A percentile compares a stretch with the other conserved stretches of the same genome.
phyloP scores from a whole-genome alignment of 2,888 invertebrate genomes.

The Calameuta idolon region DNA sequence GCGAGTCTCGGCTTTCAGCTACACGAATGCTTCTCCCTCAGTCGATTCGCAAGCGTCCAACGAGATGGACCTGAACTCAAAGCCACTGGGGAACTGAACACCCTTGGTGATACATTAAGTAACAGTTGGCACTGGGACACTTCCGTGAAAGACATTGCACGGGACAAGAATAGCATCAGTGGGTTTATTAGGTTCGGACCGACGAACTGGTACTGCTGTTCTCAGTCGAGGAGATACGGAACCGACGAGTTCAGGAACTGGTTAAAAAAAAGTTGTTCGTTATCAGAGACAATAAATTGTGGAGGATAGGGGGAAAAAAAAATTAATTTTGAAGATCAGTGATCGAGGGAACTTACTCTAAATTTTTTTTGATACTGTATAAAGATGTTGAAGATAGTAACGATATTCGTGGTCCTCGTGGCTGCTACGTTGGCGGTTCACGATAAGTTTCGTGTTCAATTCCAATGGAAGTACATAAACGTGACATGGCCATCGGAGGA shows the following conservation, averaged over 20 bases:
- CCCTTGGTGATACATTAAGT: conserved; percentile 25
- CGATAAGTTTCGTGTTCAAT: conserved; percentile 74
- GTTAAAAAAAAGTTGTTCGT: no score
- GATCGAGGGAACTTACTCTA: conserved; percentile 6
- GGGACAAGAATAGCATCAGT: background rate
- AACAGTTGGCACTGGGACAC: conserved; percentile 33
- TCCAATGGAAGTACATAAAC: conserved; percentile 80
- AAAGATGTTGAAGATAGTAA: conserved; percentile 23
- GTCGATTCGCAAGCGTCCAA: conserved; percentile 57
- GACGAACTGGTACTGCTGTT: background rate
- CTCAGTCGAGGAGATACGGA: background rate
- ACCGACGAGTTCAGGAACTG: background rate
- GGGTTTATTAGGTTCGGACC: background rate
- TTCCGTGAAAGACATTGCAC: background rate
- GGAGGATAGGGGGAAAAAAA: no score
- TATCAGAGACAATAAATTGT: no score
- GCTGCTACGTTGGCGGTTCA: conserved; percentile 26
- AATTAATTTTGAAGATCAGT: background rate
- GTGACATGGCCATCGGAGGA: conserved; percentile 76
- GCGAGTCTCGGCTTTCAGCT: conserved; percentile 31
- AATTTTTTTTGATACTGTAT: background rate
- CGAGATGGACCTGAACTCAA: conserved; percentile 35
- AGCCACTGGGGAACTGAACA: background rate
- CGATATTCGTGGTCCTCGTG: conserved; percentile 26
- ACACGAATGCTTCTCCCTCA: conserved; percentile 50